Evolutionary conservation across 1,140 invertebrate species (phyloP).

Genomic region (Drosophila teissieri): DNA sequence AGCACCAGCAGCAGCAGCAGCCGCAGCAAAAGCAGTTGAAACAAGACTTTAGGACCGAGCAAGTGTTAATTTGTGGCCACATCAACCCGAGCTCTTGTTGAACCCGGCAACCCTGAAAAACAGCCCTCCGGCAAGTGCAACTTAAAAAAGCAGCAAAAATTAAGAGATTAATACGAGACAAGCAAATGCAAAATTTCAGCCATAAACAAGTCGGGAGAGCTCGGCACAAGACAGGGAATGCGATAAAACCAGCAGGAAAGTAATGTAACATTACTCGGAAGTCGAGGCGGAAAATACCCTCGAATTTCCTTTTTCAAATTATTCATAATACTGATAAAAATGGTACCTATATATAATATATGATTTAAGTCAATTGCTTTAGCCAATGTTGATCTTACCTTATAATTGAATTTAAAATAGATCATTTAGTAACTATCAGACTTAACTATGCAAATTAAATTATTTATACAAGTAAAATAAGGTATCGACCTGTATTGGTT

Average conservation of each 20-base stretch:
- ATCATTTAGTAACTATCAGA: too few relatives aligned
- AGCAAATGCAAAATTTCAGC: slow-evolving; percentile 58
- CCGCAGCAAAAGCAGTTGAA: slow-evolving; percentile 29
- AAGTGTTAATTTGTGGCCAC: slow-evolving; percentile 54
- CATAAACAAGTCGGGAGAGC: slow-evolving; percentile 57
- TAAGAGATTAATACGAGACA: slow-evolving; percentile 68
- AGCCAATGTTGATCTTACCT: too few relatives aligned
- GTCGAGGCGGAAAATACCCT: slow-evolving; percentile 9
- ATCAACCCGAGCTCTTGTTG: slow-evolving; percentile 40
- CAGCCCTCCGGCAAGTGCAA: slow-evolving; percentile 54
- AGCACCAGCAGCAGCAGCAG: neutral
- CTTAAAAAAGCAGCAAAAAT: slow-evolving; percentile 44
- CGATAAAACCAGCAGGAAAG: slow-evolving; percentile 38
- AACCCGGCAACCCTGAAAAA: slow-evolving; percentile 45
- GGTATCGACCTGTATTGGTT: too few relatives aligned
- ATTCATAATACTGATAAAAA: too few relatives aligned
- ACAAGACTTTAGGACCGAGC: slow-evolving; percentile 43
- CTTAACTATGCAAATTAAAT: too few relatives aligned
- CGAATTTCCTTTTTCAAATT: too few relatives aligned
- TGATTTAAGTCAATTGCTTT: too few relatives aligned
- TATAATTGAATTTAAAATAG: too few relatives aligned
- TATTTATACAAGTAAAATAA: too few relatives aligned
- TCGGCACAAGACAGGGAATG: slow-evolving; percentile 39
- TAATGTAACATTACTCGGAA: slow-evolving; percentile 7
- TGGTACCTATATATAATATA: too few relatives aligned